These are phyloP conservation scores for Leptothorax acervorum DNA, from an alignment of 2,888 invertebrate species.

Conservation along the genomic window DNA sequence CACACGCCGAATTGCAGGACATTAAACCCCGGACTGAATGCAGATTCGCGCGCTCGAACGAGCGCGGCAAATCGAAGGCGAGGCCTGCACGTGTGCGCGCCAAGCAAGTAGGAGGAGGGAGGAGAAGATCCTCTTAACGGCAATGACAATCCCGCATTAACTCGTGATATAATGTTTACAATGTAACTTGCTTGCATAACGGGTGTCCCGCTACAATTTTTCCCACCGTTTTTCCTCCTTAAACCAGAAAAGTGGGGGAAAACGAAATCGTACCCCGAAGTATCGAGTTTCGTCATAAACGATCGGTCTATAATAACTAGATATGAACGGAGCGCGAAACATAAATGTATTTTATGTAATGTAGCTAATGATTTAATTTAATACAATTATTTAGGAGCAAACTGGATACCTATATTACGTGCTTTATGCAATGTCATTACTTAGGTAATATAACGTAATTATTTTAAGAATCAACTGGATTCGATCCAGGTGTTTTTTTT, in stretches of 20 bases:
- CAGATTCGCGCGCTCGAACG: conserved; percentile 36
- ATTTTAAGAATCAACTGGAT: neutral
- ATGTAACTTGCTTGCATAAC: conserved; percentile 1
- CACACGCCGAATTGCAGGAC: conserved; percentile 55
- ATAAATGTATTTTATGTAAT: neutral
- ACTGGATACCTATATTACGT: neutral
- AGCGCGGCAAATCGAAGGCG: conserved; percentile 43
- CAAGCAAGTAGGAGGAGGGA: neutral
- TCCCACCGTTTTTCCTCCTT: neutral
- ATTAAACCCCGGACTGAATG: conserved; percentile 49
- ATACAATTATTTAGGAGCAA: neutral
- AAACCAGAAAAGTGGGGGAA: neutral
- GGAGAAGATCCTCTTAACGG: conserved; percentile 14
- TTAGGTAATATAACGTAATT: neutral
- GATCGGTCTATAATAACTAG: neutral
- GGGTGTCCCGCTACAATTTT: neutral
- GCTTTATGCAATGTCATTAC: neutral
- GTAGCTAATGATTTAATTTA: neutral
- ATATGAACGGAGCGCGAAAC: neutral
- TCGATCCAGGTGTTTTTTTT: neutral
- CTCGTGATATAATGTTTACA: conserved; percentile 27
- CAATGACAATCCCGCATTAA: conserved; percentile 20
- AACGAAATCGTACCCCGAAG: neutral
- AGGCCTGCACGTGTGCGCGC: neutral
- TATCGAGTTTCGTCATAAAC: neutral